Evolutionary conservation across 2,888 invertebrate genomes (phyloP), one percentile per base, ranked within the genome.

Genomic region (Dasypogon diadema): DNA sequence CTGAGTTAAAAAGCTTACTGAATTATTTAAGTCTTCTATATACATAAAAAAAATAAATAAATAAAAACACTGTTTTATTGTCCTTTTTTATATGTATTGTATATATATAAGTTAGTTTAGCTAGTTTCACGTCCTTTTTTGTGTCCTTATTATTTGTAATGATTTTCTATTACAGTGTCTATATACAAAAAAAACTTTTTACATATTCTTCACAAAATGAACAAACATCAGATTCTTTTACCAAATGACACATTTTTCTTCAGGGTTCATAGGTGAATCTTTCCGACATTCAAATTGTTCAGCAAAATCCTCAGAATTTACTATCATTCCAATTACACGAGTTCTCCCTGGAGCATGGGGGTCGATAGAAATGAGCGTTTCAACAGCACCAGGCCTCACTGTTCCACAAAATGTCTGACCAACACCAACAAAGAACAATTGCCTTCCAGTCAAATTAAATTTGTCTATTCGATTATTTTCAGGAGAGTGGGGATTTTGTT

Each of bases 221-320:
- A n/a, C n/a, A n/a, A n/a, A n/a, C n/a, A n/a, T n/a, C n/a, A n/a
- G n/a, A n/a, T n/a, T n/a, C n/a, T n/a, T 1, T 42, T 2, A 42
- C 1, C 1, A 12, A 42, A 42, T 42, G 10, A 2, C 12, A 37
- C 60, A 60, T 60, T 60, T 60, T 21, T 16, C 37, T 2, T 8
- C n/a, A 1, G 60, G 60, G 37, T 60, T 60, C 60, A 60, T 60
- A 5, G 18, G 37, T 0, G 16, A 21, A 12, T 37, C 21, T 1
- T 16, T 14, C 16, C 37, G 8, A 18, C 60, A 60, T 10, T 42
- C 2, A 60, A 60, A 60, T 60, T 60, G 60, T 6, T 37, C 10
- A 60, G 21, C 21, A 60, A 60, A 60, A 0, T 60, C 60, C n/a
- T 60, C 18, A 1, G 60, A 60, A 37, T 60, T 60, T 22, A 37